Evolutionary conservation across 35 echinoderm and acorn worm genomes (phyloP), one percentile per base, ranked within the genome.

Genomic region (Eucidaris tribuloides): DNA sequence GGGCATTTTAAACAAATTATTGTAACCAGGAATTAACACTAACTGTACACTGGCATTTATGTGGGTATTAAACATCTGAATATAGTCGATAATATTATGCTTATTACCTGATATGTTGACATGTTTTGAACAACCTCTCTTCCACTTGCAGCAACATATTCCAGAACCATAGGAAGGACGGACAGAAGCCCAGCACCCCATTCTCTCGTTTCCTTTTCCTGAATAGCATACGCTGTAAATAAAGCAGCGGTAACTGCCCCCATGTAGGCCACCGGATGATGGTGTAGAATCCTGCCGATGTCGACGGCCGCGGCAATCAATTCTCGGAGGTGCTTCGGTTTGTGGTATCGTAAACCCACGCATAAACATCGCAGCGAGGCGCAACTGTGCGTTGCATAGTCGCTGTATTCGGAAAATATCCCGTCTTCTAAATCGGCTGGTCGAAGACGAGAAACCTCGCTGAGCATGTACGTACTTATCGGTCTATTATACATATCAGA

Each of bases 211-310:
- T 91, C 89, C 14, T 78, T 83, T 11, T 83, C 85, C 37, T 92
- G 94, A 9, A 92, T 64, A 5, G 94, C 89, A 82, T 92, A 97
- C 2, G 94, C 84, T 17, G 94, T 91, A 46, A 97, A 97, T 19
- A 97, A 72, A 27, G 94, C 94, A 17, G 94, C 50, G 2, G 94
- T 92, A 0, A 97, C 61, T 36, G 85, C 89, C 20, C 94, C 94
- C 4, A 97, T 83, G 48, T 92, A 97, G 1, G 85, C 85, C 32
- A 83, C 79, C 20, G 94, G 94, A 50, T 97, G 81, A 42, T 97
- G 89, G 48, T 97, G 94, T 19, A 85, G 84, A 49, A 97, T 89
- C 25, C 94, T 61, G 27, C 80, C 81, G 76, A 85, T 92, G 79
- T 97, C 94, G 41, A 97, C 79, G 6, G 90, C 52, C 17, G 90